Evolutionary conservation across 2,888 invertebrate species (phyloP).

Genomic region (Pristionchus arcanus): DNA sequence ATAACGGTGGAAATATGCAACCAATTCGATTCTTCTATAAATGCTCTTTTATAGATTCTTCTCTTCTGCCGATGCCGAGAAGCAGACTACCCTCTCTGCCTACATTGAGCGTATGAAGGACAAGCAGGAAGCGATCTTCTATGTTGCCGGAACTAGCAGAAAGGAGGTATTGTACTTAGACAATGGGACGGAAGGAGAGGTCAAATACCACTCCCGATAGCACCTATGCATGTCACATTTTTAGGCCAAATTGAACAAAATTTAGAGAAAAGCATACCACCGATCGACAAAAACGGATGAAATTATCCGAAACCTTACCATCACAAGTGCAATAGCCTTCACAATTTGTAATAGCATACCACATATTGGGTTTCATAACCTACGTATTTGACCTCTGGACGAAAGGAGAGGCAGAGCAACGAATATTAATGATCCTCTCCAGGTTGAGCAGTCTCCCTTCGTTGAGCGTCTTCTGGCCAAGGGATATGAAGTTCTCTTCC

Average conservation of each 20-base stretch:
- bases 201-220: no score
- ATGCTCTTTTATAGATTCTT: conserved; percentile 59
- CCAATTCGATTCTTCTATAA: not conserved
- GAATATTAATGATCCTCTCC: not conserved
- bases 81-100: conserved; percentile 88
- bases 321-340: no score
- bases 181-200: not conserved
- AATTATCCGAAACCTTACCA: no score
- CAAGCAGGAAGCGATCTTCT: conserved; percentile 94
- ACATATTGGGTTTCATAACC: no score
- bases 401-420: not conserved
- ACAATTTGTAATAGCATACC: no score
- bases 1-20: not conserved
- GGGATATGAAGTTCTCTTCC: conserved; percentile 91
- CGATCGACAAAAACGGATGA: no score
- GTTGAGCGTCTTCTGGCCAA: conserved; percentile 93
- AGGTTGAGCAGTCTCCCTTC: conserved; percentile 91
- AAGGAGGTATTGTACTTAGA: conserved; percentile 84
- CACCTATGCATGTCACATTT: no score
- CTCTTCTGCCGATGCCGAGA: conserved; percentile 84
- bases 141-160: conserved; percentile 92
- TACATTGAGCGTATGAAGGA: conserved; percentile 96
- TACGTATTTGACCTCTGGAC: no score
- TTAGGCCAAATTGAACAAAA: no score
- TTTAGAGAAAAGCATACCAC: no score